Base-by-base conservation (phyloP, 1,140 invertebrate genomes). In the Catajapyx aquilonaris region DNA sequence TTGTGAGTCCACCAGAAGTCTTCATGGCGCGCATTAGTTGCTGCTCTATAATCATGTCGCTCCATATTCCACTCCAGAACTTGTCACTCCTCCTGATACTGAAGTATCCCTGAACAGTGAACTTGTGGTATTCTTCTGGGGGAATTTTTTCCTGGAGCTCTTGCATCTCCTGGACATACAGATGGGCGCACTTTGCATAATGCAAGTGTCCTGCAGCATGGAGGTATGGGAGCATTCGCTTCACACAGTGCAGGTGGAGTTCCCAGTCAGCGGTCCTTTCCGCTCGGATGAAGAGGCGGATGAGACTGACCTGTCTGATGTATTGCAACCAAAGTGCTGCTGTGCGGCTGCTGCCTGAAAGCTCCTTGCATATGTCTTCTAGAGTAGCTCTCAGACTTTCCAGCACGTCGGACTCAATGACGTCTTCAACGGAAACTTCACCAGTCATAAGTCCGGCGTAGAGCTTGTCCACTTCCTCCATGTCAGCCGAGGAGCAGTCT, bases 241-340 rank as follows among this genome's bases (percentile, higher is more conserved):
- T 31, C 11, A 61, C 44, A 39, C 39, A 40, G 35, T 48, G 40
- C 10, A 57, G 39, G 42, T 59, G 52, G 9, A 47, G 19, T 10
- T 49, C n/a, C 45, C 43, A 48, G 34, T 52, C 35, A 20, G 47
- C 47, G 13, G 42, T 50, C 37, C 46, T 41, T 40, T 50, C 50
- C 20, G 48, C 42, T 31, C 38, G 35, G 2, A 50, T 40, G 20
- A 50, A 50, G 23, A 28, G 16, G n/a, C 33, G 30, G 3, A 52
- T 15, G 18, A 48, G 44, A 15, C 47, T 40, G 19, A 56, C 40
- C 52, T 56, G 54, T 38, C 55, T 34, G 38, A 61, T 54, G 41
- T 60, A 60, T 48, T 60, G 54, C 16, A 54, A 37, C 57, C 55
- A 61, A 19, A 60, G 45, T 33, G 54, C 39, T 41, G 55, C 49